Percentiles rank a stretch among this genome's conserved stretches.
Conservation (phyloP, 2,888 invertebrate genomes). For the Zaprionus obscuricornis region DNA sequence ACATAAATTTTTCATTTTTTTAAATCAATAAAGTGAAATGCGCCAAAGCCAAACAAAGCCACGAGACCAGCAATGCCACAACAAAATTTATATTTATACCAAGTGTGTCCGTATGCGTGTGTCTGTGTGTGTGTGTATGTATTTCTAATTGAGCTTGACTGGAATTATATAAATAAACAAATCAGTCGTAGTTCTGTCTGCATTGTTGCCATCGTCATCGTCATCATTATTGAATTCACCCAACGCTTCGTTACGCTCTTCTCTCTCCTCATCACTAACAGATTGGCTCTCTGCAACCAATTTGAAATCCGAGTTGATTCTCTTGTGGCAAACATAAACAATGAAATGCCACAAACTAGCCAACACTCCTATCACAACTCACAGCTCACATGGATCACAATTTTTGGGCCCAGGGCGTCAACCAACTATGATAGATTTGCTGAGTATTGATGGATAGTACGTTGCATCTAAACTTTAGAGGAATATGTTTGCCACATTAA, state of each 20-base stretch:
- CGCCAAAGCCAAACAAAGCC: slow-evolving; percentile 64
- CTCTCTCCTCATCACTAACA: slow-evolving; percentile 34
- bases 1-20: slow-evolving; percentile 78
- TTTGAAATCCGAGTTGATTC: slow-evolving; percentile 33
- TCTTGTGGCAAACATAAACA: slow-evolving; percentile 65
- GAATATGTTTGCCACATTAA: slow-evolving; percentile 11
- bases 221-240: slow-evolving; percentile 26
- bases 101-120: slow-evolving; percentile 22
- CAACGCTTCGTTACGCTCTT: slow-evolving; percentile 6
- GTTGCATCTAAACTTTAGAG: slow-evolving; percentile 7
- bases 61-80: slow-evolving; percentile 60
- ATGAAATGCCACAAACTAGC: slow-evolving; percentile 64
- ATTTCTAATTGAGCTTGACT: slow-evolving; percentile 74
- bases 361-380: slow-evolving; percentile 43
- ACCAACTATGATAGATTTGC: slow-evolving; percentile 64
- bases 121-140: slow-evolving; percentile 20
- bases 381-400: slow-evolving; percentile 3
- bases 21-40: slow-evolving; percentile 74
- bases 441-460: slow-evolving; percentile 50
- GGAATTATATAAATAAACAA: slow-evolving; percentile 75
- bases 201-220: slow-evolving; percentile 37
- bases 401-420: slow-evolving; percentile 36
- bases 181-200: slow-evolving; percentile 35
- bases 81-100: slow-evolving; percentile 57
- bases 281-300: slow-evolving; percentile 28